A percentile compares a stretch with the other conserved stretches of the same genome.
These are phyloP conservation scores for Melanostigma gelatinosum DNA, from an alignment of 2,113 vertebrate genomes.

Conservation along the genomic window DNA sequence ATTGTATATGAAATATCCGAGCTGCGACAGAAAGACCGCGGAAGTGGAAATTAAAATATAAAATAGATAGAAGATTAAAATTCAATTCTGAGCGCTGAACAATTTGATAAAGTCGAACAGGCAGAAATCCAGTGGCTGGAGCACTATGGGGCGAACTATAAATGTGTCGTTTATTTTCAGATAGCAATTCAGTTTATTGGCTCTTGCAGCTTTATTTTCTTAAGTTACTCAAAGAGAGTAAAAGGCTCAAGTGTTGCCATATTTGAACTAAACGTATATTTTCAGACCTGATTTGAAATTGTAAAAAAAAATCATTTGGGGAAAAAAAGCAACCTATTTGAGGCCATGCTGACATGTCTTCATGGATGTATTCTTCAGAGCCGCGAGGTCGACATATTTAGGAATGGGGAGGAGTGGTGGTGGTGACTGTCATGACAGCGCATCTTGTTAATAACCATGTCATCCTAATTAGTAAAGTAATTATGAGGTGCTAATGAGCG, in stretches of 20 bases:
- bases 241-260: neutral
- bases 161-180: neutral
- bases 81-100: slow-evolving; percentile 11
- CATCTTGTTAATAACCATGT: slow-evolving; percentile 88
- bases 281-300: neutral
- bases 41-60: neutral
- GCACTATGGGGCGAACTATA: slow-evolving; percentile 25
- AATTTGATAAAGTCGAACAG: slow-evolving; percentile 22
- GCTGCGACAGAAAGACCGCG: neutral
- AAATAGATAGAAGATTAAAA: neutral
- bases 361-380: slow-evolving; percentile 38
- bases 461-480: slow-evolving; percentile 93
- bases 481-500: slow-evolving; percentile 95
- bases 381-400: slow-evolving; percentile 64
- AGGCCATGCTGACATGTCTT: neutral
- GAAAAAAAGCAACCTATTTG: neutral
- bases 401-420: slow-evolving; percentile 79
- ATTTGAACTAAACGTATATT: neutral
- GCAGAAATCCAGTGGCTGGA: slow-evolving; percentile 13
- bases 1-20: slow-evolving; percentile 27
- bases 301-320: neutral
- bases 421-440: slow-evolving; percentile 84
- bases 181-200: neutral
- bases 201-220: neutral
- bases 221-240: neutral